Base-by-base conservation (phyloP, 2,888 invertebrate genomes). In the Beris chalybata region DNA sequence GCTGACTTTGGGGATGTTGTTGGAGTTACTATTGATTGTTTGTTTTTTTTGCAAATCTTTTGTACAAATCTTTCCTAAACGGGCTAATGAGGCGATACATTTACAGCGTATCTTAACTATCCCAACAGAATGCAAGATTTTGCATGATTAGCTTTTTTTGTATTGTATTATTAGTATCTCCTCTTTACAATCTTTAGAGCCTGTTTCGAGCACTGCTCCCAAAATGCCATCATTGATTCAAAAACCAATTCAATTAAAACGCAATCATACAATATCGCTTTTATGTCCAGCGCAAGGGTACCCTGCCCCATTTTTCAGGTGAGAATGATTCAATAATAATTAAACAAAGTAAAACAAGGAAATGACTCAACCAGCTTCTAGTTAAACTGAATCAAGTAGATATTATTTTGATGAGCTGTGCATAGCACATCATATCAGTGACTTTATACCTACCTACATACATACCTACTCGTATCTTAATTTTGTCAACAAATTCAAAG, bases 261-360 rank as follows among this genome's bases (percentile, higher is more conserved):
- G 72, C 50, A 67, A 70, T 4, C 70, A 71, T 47, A 69, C 74
- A 6, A 74, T 79, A 48, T 79, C 79, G 0, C 78, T 91, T 72
- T 80, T 89, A 73, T 91, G 91, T 79, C 89, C 89, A 66, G 89
- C 90, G 43, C 90, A 90, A 81, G 89, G 88, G 56, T 90, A 85
- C 81, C 90, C 90, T 70, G 87, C 89, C 74, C 89, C 89, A 73
- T 79, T 84, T 74, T 87, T 88, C 85, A 87, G 88, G 89, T 90
- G 74, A 74, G 73, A 15, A 47, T 53, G 22, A 29, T n/a, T n/a
- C 11, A 5, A 29, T 13, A 47, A 47, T 13, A 47, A 15, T 56
- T n/a, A 38, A 13, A n/a, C 7, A 53, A 53, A 53, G 4, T 22
- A 22, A 48, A 48, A 22, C 22, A 12, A n/a, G 4, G 2, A 48